A percentile compares a stretch with the other conserved stretches of the same genome.
Conservation (phyloP, 2,888 invertebrate species). For the Minunthozetes semirufus region DNA sequence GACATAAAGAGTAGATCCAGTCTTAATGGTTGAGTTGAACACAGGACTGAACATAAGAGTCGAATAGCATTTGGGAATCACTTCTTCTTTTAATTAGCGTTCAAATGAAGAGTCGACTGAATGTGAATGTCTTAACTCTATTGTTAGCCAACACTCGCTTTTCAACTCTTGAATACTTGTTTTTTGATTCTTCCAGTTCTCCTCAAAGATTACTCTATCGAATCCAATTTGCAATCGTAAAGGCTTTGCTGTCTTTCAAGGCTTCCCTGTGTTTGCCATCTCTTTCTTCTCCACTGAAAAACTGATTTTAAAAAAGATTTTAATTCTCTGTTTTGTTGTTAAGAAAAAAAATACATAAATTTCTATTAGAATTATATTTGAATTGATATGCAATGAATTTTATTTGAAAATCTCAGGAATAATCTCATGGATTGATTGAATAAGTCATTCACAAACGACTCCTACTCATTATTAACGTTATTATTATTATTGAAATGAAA, state of each 20-base stretch:
- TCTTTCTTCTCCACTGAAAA: not conserved
- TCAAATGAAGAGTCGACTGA: not conserved
- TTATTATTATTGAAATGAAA: conserved; percentile 10
- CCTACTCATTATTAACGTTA: conserved; percentile 5
- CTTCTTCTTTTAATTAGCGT: not conserved
- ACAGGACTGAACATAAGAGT: too few species aligned
- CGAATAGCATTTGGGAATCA: not conserved
- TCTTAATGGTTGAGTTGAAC: too few species aligned
- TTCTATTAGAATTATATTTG: not conserved
- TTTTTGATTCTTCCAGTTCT: not conserved
- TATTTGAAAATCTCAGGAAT: not conserved
- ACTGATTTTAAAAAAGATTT: not conserved
- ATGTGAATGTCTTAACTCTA: conserved; percentile 15
- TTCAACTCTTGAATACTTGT: not conserved
- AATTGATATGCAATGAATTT: conserved; percentile 3
- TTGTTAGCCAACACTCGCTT: conserved; percentile 7
- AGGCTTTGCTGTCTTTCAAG: not conserved
- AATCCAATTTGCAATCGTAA: not conserved
- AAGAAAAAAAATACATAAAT: too few species aligned
- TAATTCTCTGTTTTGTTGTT: not conserved
- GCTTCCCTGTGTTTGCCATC: not conserved
- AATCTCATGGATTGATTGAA: not conserved
- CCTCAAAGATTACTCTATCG: not conserved
- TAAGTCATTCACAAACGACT: conserved; percentile 8
- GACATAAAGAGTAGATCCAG: too few species aligned